Base-by-base conservation (phyloP, 2,797 vertebrate genomes). In the Spheniscus humboldti region DNA sequence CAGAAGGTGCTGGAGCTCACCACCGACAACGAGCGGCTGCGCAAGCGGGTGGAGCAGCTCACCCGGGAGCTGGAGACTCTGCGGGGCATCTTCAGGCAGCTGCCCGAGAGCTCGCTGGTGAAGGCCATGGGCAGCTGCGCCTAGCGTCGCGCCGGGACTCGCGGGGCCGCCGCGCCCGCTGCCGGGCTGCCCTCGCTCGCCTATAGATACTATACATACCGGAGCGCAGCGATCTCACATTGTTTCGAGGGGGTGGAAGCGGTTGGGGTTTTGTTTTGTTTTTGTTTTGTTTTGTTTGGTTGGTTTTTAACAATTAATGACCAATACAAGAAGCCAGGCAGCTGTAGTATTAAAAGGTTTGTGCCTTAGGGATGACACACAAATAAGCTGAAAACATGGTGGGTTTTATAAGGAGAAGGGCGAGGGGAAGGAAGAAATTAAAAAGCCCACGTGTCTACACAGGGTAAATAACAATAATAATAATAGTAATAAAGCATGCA, bases 71-170 rank as follows among this genome's bases (percentile, higher is more conserved):
- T 99, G 97, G 99, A 99, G 98, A 99, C 99, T 55, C 98, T 99
- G 93, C 98, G 99, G 97, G 99, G 99, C 88, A 99, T 99, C 98
- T 99, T 99, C 98, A 98, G 99, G 45, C 99, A 99, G 98, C 99
- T 99, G 80, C 99, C 99, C 17, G 99, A 99, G 97, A 99, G 98
- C 45, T 99, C 99, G 64, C 98, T 99, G 97, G 98, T 98, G 98
- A 99, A 99, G 97, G 98, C 99, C 93, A 98, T 99, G 99, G 98
- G 99, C 97, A 99, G 98, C 98, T 99, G 99, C 94, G 98, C 98
- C 86, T 99, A 95, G 98, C 98, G 92, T 88, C 41, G 41, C 81
- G 43, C 79, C 56, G 43, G 68, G 68, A 59, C 77, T 71, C 15
- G 66, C 56, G 67, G 67, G 85, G 74, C 82, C n/a, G 57, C 91